Evolutionary conservation across 1,140 invertebrate species (phyloP), one percentile per base, ranked within the genome.

Genomic region (Drosophila sturtevanti): DNA sequence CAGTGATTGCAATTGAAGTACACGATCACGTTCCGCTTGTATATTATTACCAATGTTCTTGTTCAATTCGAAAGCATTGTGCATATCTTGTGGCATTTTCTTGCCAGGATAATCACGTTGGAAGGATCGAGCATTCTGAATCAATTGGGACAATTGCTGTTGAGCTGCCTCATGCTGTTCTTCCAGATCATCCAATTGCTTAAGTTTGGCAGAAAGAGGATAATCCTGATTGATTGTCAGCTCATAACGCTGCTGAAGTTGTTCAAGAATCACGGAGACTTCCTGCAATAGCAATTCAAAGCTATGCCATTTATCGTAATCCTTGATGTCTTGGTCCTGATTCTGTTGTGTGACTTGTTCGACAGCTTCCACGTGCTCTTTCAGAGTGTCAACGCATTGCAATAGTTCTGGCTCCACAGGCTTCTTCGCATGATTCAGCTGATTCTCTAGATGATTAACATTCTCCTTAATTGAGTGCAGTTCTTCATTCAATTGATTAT

Each of bases 1-100:
- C 44, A 97, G 90, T 0, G 95, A 94, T 12, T 95, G 92, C 22
- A 96, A 84, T 81, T 97, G 96, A 0, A 96, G 89, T 0, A 96
- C 91, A 52, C 95, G 94, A 68, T 97, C 96, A 35, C 96, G 93
- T 92, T 97, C 96, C 0, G 93, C 92, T 52, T 92, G 93, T 38
- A 97, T 94, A 27, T 92, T 92, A 61, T 95, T 94, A 64, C 96
- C 95, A 16, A 96, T 93, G 59, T 94, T 93, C 85, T 94, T 94
- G 0, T 94, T 94, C n/a, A 93, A 92, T 77, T 96, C 95, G 62
- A 95, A 93, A 22, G 94, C 93, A 11, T 77, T 79, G 75, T 95
- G 96, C 0, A 95, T 93, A 67, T 95, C 94, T 24, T 93, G 89
- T 0, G 96, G 96, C 66, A 96, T 94, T 77, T 94, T 93, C 73